phyloP scores from a whole-genome alignment of 2,888 invertebrate genomes.

The Didymodactylos carnosus region DNA sequence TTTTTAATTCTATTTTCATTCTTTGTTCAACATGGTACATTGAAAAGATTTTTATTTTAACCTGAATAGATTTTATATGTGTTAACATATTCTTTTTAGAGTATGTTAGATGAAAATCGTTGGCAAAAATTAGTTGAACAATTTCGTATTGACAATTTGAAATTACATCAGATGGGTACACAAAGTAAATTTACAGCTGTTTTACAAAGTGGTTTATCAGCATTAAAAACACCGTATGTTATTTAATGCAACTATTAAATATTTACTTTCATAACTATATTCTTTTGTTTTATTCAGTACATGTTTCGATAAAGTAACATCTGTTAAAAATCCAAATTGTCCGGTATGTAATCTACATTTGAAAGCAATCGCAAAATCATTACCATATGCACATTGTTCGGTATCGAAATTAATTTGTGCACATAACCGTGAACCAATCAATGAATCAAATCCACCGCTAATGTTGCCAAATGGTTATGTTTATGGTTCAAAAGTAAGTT shows the following conservation, averaged over 20 bases:
- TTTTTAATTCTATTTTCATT: no score
- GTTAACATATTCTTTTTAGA: not conserved
- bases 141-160: slow-evolving; percentile 9
- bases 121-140: slow-evolving; percentile 5
- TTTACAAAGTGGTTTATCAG: slow-evolving; percentile 7
- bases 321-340: slow-evolving; percentile 10
- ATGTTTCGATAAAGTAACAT: slow-evolving; percentile 9
- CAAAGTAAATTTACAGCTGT: slow-evolving; percentile 2
- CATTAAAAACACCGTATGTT: slow-evolving; percentile 5
- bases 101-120: not conserved
- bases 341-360: slow-evolving; percentile 6
- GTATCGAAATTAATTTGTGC: slow-evolving; percentile 9
- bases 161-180: slow-evolving; percentile 11
- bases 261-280: not conserved
- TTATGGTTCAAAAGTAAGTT: slow-evolving; percentile 39
- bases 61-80: not conserved
- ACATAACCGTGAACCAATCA: slow-evolving; percentile 46
- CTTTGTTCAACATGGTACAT: no score
- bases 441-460: slow-evolving; percentile 93
- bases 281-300: not conserved
- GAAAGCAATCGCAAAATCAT: slow-evolving; percentile 1
- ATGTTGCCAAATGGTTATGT: slow-evolving; percentile 96
- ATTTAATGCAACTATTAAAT: not conserved
- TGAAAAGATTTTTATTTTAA: not conserved
- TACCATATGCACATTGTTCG: slow-evolving; percentile 11